Conservation (phyloP, 2,888 invertebrate genomes). For the Parnassius apollo region DNA sequence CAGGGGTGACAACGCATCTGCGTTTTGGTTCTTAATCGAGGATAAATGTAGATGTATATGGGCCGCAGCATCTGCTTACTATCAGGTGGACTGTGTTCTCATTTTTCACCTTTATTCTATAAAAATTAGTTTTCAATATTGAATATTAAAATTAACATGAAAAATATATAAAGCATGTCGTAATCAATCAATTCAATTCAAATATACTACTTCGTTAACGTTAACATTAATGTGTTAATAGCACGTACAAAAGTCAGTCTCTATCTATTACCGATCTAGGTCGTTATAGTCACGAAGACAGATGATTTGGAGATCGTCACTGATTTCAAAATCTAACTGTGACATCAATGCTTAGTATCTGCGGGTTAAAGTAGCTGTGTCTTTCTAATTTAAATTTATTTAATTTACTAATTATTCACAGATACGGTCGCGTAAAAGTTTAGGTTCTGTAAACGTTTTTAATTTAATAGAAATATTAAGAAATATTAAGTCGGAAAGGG, state of each 20-base stretch:
- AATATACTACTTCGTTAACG: too few species aligned
- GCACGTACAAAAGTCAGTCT: conserved; percentile 15
- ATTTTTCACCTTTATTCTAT: too few species aligned
- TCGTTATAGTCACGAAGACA: conserved; percentile 33
- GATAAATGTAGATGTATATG: too few species aligned
- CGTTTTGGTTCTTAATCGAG: too few species aligned
- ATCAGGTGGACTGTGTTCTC: too few species aligned
- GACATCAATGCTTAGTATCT: conserved; percentile 6
- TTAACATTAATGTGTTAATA: conserved; percentile 9
- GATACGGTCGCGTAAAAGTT: background rate
- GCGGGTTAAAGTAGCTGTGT: background rate
- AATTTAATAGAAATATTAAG: background rate
- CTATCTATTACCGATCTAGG: conserved; percentile 32
- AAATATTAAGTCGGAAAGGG: background rate
- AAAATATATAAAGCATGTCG: too few species aligned
- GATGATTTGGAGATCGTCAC: conserved; percentile 23
- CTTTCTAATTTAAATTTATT: conserved; percentile 2
- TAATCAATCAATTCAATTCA: too few species aligned
- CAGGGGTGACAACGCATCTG: too few species aligned
- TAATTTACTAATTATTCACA: background rate
- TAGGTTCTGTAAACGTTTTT: background rate
- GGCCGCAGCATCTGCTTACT: too few species aligned
- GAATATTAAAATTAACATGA: too few species aligned
- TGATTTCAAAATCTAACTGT: conserved; percentile 16
- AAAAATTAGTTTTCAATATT: too few species aligned